phyloP scores from a whole-genome alignment of 2,888 invertebrate species.

The Seira sanloemensis region DNA sequence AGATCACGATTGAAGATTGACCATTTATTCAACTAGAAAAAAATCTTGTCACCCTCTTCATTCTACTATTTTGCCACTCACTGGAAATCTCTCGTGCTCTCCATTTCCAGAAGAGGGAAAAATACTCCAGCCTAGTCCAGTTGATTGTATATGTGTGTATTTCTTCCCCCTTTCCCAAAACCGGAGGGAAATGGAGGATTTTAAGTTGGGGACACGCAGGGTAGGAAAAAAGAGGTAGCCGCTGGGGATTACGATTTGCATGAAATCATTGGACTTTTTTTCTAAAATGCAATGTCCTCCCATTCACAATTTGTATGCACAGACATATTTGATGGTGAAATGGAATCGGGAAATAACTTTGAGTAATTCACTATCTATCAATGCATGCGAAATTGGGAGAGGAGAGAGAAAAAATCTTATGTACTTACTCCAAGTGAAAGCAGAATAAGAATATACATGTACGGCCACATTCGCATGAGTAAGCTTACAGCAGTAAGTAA shows the following conservation, averaged over 20 bases:
- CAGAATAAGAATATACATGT: conserved; percentile 19
- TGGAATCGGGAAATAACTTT: conserved; percentile 63
- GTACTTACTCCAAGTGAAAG: conserved; percentile 1
- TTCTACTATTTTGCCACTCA: conserved; percentile 10
- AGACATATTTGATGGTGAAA: conserved; percentile 66
- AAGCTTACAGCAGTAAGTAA: conserved; percentile 23
- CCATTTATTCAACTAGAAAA: conserved; percentile 57
- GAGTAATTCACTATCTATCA: conserved; percentile 58
- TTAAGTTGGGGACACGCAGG: conserved; percentile 24
- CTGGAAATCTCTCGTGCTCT: conserved; percentile 9
- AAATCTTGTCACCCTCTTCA: conserved; percentile 61
- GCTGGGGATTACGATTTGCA: conserved; percentile 65
- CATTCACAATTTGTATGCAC: conserved; percentile 64
- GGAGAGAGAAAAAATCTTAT: not conserved
- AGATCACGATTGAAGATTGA: conserved; percentile 59
- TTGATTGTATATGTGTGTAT: not conserved
- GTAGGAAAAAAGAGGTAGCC: conserved; percentile 45
- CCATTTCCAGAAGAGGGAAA: not conserved
- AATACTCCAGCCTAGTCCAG: not conserved
- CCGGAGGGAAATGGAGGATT: conserved; percentile 16
- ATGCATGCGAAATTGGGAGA: conserved; percentile 54
- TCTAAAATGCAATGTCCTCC: conserved; percentile 57
- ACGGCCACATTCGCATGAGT: conserved; percentile 5
- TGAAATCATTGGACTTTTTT: conserved; percentile 65
- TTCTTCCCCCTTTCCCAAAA: not conserved